Conservation (phyloP, 2,797 vertebrate species). For the Hydrophis major region DNA sequence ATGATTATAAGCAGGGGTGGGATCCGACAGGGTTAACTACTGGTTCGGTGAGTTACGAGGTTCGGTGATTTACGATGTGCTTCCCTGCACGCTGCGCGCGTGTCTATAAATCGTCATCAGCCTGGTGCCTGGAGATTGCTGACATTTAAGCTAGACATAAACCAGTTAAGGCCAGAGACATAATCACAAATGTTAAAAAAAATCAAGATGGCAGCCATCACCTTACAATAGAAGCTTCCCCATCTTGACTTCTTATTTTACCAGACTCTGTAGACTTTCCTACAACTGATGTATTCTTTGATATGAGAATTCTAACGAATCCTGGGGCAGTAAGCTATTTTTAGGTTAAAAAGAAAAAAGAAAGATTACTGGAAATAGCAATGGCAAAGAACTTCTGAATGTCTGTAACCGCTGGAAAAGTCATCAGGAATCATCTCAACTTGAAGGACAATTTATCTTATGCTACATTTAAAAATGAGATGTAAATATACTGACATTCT, state of each 20-base stretch:
- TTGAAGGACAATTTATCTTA: neutral
- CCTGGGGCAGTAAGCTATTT: neutral
- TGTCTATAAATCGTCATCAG: too few species aligned
- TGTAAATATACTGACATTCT: neutral
- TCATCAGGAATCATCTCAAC: neutral
- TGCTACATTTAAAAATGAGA: neutral
- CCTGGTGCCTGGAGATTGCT: neutral
- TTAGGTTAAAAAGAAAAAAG: neutral
- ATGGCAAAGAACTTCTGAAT: neutral
- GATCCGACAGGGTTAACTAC: too few species aligned
- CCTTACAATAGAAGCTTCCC: neutral
- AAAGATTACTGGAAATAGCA: neutral
- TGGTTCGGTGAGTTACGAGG: too few species aligned
- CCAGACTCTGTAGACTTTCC: neutral
- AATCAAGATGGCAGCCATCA: neutral
- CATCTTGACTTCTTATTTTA: neutral
- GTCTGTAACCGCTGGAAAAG: neutral
- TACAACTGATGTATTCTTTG: neutral
- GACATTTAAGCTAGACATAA: neutral
- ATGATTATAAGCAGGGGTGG: too few species aligned
- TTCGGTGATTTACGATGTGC: too few species aligned
- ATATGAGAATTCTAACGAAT: neutral
- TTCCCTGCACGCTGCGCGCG: too few species aligned
- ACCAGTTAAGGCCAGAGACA: neutral
- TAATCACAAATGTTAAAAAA: neutral